Evolutionary conservation across 2,113 vertebrate genomes (phyloP).

Genomic region (Actinemys pallida): DNA sequence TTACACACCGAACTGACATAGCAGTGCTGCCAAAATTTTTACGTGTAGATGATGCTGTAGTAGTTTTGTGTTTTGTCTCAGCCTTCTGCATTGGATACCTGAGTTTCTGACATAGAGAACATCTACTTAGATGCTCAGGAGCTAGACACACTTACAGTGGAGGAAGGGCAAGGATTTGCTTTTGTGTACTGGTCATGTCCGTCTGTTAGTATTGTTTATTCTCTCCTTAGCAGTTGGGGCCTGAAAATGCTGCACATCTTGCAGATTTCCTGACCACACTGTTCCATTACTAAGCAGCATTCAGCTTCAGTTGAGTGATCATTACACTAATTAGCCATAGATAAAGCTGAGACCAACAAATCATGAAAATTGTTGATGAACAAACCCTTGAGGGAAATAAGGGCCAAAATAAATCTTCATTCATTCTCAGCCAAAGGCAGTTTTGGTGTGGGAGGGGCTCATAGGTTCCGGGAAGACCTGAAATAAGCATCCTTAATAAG

Average conservation of each 20-base stretch:
- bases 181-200: not conserved
- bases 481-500: not conserved
- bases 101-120: not conserved
- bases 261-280: not conserved
- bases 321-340: not conserved
- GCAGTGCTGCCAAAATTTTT: not conserved
- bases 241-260: not conserved
- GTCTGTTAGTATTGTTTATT: not conserved
- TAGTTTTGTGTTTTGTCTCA: not conserved
- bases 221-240: not conserved
- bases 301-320: not conserved
- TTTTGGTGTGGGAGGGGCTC: not conserved
- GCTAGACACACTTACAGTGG: not conserved
- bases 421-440: accelerated
- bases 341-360: not conserved
- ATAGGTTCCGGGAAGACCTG: not conserved
- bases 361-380: not conserved
- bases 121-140: not conserved
- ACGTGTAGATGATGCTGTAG: not conserved
- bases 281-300: not conserved
- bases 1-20: not conserved
- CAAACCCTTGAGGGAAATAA: not conserved
- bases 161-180: not conserved
- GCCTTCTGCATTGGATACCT: not conserved
- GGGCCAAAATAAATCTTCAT: not conserved